These are phyloP conservation scores for Eonycteris spelaea DNA, from an alignment of 2,113 vertebrate genomes.

Conservation along the genomic window DNA sequence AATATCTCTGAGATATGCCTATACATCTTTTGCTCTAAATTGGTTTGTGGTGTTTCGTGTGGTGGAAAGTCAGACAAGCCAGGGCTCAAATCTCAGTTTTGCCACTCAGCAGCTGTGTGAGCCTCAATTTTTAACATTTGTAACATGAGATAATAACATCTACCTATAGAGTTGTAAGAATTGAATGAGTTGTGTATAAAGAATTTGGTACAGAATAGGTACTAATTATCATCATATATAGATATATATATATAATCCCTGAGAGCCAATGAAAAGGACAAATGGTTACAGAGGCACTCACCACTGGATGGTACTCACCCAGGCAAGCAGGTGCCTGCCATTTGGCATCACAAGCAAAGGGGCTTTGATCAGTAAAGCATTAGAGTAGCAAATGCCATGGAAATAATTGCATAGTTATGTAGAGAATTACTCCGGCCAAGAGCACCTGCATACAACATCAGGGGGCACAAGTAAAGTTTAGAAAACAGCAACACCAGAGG, in stretches of 20 bases:
- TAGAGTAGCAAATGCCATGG: slow-evolving; percentile 50
- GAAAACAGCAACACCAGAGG: slow-evolving; percentile 54
- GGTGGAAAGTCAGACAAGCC: background rate
- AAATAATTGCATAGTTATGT: slow-evolving; percentile 62
- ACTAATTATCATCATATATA: background rate
- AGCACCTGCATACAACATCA: slow-evolving; percentile 50
- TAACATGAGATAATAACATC: background rate
- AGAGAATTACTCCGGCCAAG: slow-evolving; percentile 61
- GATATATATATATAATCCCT: slow-evolving; percentile 1
- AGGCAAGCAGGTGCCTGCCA: slow-evolving; percentile 57
- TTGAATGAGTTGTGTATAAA: background rate
- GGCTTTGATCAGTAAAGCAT: slow-evolving; percentile 56
- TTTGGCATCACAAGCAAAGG: slow-evolving; percentile 55
- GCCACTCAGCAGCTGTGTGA: background rate
- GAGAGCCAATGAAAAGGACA: slow-evolving; percentile 49
- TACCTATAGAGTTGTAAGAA: background rate
- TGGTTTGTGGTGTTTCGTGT: background rate
- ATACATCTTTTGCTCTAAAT: background rate
- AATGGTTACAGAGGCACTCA: slow-evolving; percentile 57
- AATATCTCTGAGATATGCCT: background rate
- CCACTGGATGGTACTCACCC: slow-evolving; percentile 49
- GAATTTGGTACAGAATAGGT: background rate
- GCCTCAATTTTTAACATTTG: slow-evolving; percentile 6
- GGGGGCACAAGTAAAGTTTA: slow-evolving; percentile 58
- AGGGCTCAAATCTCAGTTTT: background rate